Evolutionary conservation across 2,113 vertebrate genomes (phyloP).

Genomic region (Galeopterus variegatus): DNA sequence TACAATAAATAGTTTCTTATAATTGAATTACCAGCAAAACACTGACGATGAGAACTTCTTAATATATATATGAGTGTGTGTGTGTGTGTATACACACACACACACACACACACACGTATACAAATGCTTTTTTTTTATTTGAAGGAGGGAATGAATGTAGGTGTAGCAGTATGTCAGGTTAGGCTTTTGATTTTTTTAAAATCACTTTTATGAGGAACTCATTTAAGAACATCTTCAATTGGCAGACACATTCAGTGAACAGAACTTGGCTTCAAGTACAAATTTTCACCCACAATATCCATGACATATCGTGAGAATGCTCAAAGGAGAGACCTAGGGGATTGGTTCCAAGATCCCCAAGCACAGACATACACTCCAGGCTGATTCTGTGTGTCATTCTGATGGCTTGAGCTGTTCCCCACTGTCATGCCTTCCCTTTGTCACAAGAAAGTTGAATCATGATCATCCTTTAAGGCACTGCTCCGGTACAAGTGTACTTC

Average conservation of each 20-base stretch:
- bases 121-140: background rate
- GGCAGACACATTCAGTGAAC: background rate
- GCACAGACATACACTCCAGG: background rate
- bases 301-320: background rate
- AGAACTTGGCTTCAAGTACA: background rate
- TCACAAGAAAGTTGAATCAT: background rate
- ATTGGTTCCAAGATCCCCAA: background rate
- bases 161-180: background rate
- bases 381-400: background rate
- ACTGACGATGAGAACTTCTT: background rate
- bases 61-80: background rate
- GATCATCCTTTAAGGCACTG: background rate
- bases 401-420: background rate
- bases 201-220: slow-evolving; percentile 25
- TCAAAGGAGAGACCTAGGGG: background rate
- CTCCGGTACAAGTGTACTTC: background rate
- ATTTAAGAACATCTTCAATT: slow-evolving; percentile 11
- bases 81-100: too few relatives aligned
- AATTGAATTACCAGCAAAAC: background rate
- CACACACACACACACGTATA: too few relatives aligned
- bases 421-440: background rate
- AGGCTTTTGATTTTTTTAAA: background rate
- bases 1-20: background rate
- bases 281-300: background rate
- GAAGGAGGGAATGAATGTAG: background rate